These are phyloP conservation scores for Phanerotoma sp. DNA, from an alignment of 2,888 invertebrate genomes.

Conservation along the genomic window DNA sequence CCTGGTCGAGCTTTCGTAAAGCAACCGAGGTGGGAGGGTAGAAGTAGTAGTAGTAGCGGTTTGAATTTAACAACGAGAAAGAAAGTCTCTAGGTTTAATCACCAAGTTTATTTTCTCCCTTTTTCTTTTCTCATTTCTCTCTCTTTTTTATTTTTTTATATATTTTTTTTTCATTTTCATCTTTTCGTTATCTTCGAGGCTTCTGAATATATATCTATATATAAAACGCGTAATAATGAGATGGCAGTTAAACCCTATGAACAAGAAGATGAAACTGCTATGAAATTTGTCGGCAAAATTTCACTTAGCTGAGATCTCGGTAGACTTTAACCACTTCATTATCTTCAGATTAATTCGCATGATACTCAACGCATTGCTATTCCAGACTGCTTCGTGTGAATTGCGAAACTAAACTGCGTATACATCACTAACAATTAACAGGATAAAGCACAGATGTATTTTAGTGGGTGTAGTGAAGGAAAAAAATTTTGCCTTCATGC, in stretches of 20 bases:
- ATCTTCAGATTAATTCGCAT: constrained; percentile 11
- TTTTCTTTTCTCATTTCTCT: constrained; percentile 5
- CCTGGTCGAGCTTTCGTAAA: constrained; percentile 1
- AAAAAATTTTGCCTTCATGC: too few relatives aligned
- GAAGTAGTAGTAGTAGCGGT: neutral
- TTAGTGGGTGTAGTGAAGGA: too few relatives aligned
- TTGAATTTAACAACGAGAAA: constrained; percentile 15
- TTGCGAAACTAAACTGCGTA: neutral
- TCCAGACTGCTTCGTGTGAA: neutral
- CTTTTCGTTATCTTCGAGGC: neutral
- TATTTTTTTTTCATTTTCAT: neutral
- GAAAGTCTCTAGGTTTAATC: constrained; percentile 16
- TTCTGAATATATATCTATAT: neutral
- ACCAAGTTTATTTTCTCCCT: constrained; percentile 9
- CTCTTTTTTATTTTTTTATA: neutral
- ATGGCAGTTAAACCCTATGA: constrained; percentile 3
- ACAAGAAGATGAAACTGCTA: constrained; percentile 11
- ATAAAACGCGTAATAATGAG: constrained; percentile 9
- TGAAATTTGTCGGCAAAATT: constrained; percentile 7
- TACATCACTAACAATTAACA: neutral
- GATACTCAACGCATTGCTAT: neutral
- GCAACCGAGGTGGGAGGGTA: constrained; percentile 5
- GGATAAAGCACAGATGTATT: neutral
- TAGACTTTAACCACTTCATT: constrained; percentile 11
- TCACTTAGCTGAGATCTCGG: constrained; percentile 14